Percentiles rank a stretch among this genome's conserved stretches.
These are phyloP conservation scores for Fistularia tabacaria DNA, from an alignment of 2,797 vertebrate species.

Conservation along the genomic window DNA sequence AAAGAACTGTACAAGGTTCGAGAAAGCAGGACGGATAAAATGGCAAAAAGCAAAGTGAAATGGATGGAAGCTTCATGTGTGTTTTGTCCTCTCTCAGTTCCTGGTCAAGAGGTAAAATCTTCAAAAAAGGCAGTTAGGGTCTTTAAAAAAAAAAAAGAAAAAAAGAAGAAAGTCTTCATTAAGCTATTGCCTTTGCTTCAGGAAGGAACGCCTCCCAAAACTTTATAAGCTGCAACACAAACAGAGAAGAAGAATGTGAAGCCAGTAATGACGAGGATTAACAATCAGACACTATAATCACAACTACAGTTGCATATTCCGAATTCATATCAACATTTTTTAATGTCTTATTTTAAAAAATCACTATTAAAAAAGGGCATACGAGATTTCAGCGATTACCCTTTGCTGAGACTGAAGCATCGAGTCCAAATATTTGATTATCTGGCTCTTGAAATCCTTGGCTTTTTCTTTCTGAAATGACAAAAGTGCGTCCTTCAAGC, in stretches of 20 bases:
- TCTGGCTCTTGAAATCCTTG: constrained; percentile 90
- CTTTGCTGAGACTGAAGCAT: constrained; percentile 89
- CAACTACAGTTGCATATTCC: too few species aligned
- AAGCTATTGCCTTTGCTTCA: constrained; percentile 95
- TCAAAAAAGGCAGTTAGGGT: constrained; percentile 79
- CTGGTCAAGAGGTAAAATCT: constrained; percentile 81
- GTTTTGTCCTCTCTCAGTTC: constrained; percentile 55
- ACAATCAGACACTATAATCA: too few species aligned
- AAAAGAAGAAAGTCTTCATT: constrained; percentile 52
- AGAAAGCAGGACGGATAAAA: constrained; percentile 54
- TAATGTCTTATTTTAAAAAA: too few species aligned
- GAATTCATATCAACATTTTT: too few species aligned
- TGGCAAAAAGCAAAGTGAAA: constrained; percentile 39
- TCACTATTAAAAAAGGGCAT: too few species aligned
- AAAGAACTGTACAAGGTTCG: constrained; percentile 59
- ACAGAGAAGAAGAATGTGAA: constrained; percentile 10
- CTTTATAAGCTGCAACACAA: constrained; percentile 83
- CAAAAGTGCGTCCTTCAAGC: constrained; percentile 1
- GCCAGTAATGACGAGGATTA: too few species aligned
- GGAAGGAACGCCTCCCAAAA: constrained; percentile 97
- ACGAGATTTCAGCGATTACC: constrained; percentile 66
- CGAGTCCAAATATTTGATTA: constrained; percentile 90
- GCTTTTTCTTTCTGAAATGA: constrained; percentile 88
- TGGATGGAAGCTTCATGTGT: constrained; percentile 59
- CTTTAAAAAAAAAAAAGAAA: constrained; percentile 24